Evolutionary conservation across 2,888 invertebrate genomes (phyloP).

Genomic region (Pandemis corylana): DNA sequence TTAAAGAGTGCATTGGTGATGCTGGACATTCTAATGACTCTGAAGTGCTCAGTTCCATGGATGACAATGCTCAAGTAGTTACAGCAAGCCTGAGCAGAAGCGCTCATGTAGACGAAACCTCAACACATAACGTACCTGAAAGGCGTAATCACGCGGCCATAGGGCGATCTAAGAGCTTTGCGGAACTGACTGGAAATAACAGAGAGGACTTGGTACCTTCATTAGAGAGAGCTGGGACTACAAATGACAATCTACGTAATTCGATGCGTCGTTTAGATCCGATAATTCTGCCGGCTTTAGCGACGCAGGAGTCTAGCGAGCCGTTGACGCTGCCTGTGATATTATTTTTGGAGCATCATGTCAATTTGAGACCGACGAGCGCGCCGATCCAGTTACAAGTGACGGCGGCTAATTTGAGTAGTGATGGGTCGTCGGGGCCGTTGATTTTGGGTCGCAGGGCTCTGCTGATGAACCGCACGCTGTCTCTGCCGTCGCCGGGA

Average conservation of each 20-base stretch:
- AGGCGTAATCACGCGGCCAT: conserved; percentile 57
- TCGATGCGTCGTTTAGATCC: conserved; percentile 80
- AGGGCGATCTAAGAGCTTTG: conserved; percentile 76
- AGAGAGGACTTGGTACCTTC: conserved; percentile 60
- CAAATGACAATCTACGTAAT: conserved; percentile 70
- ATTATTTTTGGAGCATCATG: conserved; percentile 77
- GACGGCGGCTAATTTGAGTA: conserved; percentile 76
- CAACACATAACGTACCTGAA: conserved; percentile 55
- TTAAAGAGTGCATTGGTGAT: conserved; percentile 70
- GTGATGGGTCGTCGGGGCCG: conserved; percentile 73
- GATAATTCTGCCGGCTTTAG: conserved; percentile 73
- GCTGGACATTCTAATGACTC: conserved; percentile 58
- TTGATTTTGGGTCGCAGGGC: conserved; percentile 76
- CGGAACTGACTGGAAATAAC: conserved; percentile 65
- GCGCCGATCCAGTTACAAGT: conserved; percentile 80
- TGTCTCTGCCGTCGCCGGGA: conserved; percentile 76
- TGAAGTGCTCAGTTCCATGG: conserved; percentile 66
- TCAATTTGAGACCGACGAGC: conserved; percentile 78
- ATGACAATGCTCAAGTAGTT: conserved; percentile 75
- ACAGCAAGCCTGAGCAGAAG: conserved; percentile 55
- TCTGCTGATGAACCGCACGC: conserved; percentile 74
- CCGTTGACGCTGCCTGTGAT: conserved; percentile 78
- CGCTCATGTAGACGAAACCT: conserved; percentile 57
- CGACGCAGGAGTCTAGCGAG: conserved; percentile 66
- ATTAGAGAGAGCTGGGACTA: conserved; percentile 67